Base-by-base conservation (phyloP, 2,888 invertebrate species). In the Bombylius discolor region DNA sequence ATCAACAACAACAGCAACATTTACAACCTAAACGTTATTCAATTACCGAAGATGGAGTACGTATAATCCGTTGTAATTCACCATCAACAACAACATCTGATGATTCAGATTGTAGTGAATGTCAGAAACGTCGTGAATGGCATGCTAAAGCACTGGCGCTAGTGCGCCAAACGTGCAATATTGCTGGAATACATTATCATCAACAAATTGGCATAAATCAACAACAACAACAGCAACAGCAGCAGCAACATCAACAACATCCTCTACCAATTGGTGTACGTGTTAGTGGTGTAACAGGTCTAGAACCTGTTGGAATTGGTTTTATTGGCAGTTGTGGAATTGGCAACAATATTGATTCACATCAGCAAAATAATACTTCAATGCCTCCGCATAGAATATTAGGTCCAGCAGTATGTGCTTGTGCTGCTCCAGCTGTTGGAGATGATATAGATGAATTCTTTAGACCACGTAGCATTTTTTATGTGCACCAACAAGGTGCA, bases 371-470 rank as follows among this genome's bases (percentile, higher is more conserved):
- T 67, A 64, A 70, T 67, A 64, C 67, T 72, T 65, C 77, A 79
- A 85, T 86, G 85, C 86, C 85, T 77, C 83, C 84, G 65, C 83
- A 84, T 80, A 80, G 83, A 70, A 66, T 78, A 68, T 65, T 77
- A 70, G 74, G 77, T 77, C 79, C 83, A 77, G 81, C 81, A 76
- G 81, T 84, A 77, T 82, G 82, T 76, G 81, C 78, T 76, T 85
- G 84, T 78, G 79, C 84, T 75, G 81, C 81, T 73, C 79, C 77
- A 57, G 75, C 78, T 63, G 61, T 67, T 57, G 72, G 78, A 69
- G 83, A 83, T 75, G 82, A 83, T 77, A 76, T 81, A 78, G 78
- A 78, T 60, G 71, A 74, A 62, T 78, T 85, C 71, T 80, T 81
- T 75, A 79, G 82, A 66, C 76, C 82, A 62, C 78, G 83, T 65